Conservation (phyloP, 2,113 vertebrate genomes). For the Platysternon megacephalum region DNA sequence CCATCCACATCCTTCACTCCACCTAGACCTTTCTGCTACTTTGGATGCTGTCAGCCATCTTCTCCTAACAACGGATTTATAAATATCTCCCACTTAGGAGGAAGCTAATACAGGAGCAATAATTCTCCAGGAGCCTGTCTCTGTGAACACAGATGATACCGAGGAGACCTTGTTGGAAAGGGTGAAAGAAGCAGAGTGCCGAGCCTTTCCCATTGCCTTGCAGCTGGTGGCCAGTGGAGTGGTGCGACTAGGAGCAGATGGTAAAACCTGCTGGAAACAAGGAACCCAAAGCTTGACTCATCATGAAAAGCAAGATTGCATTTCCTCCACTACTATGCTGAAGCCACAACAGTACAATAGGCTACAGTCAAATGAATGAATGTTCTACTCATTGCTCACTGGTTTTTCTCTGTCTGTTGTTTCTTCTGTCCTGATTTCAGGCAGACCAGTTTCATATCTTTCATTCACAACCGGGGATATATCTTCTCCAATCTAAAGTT, state of each 20-base stretch:
- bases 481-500: neutral
- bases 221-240: conserved; percentile 87
- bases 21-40: neutral
- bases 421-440: neutral
- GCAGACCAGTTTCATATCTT: neutral
- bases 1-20: neutral
- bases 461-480: neutral
- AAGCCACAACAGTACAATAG: neutral
- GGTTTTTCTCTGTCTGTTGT: neutral
- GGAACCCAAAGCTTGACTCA: neutral
- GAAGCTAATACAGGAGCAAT: conserved; percentile 83
- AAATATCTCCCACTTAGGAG: conserved; percentile 74
- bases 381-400: neutral
- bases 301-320: neutral
- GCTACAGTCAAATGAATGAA: neutral
- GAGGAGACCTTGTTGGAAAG: conserved; percentile 79
- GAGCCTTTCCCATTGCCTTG: conserved; percentile 84
- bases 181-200: conserved; percentile 84
- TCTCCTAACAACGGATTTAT: neutral
- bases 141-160: conserved; percentile 71
- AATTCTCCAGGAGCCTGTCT: conserved; percentile 84
- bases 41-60: neutral
- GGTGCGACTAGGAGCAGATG: conserved; percentile 75
- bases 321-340: rapidly evolving
- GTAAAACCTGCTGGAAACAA: conserved; percentile 76